Evolutionary conservation across 2,113 vertebrate genomes (phyloP).

Genomic region (Brevimyrus niger): DNA sequence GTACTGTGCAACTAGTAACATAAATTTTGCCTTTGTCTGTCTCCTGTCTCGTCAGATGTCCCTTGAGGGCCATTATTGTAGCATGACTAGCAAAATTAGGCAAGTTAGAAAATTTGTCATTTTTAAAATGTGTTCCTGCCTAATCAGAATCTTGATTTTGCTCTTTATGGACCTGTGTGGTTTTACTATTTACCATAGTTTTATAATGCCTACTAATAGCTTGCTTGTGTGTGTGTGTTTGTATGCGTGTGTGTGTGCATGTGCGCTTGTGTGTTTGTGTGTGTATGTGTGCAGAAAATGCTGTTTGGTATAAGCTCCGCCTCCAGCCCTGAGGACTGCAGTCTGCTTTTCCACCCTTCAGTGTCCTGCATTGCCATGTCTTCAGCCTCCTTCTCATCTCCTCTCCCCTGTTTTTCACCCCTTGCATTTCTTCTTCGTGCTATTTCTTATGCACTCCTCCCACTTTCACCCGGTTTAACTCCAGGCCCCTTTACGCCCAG

Average conservation of each 20-base stretch:
- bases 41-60: neutral
- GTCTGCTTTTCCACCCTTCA: neutral
- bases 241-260: no score
- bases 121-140: neutral
- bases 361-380: neutral
- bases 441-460: neutral
- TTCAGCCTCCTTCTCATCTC: neutral
- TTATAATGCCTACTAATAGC: neutral
- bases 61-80: neutral
- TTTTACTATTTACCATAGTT: neutral
- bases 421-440: neutral
- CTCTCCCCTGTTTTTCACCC: neutral
- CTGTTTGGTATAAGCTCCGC: neutral
- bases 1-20: neutral
- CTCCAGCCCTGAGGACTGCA: no score
- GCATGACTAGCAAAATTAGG: neutral
- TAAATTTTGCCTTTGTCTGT: neutral
- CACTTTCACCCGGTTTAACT: conserved; percentile 25
- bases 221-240: neutral
- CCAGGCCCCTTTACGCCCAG: neutral
- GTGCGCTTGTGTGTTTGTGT: no score
- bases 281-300: neutral
- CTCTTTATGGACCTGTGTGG: neutral
- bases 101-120: neutral
- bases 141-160: neutral